phyloP scores from a whole-genome alignment of 2,797 vertebrate genomes.

The Zalophus californianus region DNA sequence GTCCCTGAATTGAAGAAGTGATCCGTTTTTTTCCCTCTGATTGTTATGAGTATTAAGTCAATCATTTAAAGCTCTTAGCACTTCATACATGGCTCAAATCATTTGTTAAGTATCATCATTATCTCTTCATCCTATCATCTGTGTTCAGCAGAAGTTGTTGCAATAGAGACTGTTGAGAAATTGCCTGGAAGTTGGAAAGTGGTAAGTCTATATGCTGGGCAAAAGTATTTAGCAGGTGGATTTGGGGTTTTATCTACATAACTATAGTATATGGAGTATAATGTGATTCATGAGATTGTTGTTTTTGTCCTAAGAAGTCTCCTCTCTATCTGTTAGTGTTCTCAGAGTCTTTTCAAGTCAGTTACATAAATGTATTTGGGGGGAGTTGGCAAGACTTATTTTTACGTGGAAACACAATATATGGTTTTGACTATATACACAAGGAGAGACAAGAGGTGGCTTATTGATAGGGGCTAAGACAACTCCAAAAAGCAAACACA shows the following conservation, averaged over 20 bases:
- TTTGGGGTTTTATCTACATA: neutral
- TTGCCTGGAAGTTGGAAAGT: neutral
- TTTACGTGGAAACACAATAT: slow-evolving; percentile 37
- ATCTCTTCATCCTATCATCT: neutral
- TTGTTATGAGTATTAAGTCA: neutral
- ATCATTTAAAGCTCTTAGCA: neutral
- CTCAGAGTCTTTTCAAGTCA: slow-evolving; percentile 22
- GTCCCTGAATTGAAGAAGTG: neutral
- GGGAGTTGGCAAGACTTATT: slow-evolving; percentile 27
- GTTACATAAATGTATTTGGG: neutral
- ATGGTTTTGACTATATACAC: neutral
- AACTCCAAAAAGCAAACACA: neutral
- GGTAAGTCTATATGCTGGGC: neutral
- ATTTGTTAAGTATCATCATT: neutral
- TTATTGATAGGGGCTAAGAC: neutral
- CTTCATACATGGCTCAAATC: neutral
- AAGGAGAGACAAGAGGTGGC: neutral
- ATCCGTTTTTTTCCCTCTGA: neutral
- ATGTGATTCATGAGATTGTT: slow-evolving; percentile 14
- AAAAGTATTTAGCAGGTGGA: slow-evolving; percentile 2
- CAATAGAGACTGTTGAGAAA: neutral
- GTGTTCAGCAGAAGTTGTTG: neutral
- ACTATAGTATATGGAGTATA: neutral
- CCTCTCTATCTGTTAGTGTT: neutral
- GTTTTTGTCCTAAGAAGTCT: slow-evolving; percentile 33